Conservation (phyloP, 1,140 invertebrate species). For the Drosophila insularis region DNA sequence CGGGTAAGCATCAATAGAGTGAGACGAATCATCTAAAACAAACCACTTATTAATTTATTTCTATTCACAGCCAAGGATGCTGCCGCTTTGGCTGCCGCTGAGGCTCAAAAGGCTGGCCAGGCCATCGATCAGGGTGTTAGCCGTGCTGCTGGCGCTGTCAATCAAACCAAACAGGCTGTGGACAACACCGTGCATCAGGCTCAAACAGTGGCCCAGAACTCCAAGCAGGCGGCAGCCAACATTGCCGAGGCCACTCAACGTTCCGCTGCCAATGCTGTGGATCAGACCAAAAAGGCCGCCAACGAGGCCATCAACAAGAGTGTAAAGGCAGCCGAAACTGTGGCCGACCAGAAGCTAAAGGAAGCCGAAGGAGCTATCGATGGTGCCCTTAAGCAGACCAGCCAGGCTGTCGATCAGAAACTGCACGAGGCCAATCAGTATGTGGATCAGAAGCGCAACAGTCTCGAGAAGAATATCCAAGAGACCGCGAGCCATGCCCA, state of each 20-base stretch:
- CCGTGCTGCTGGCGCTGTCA: conserved; percentile 65
- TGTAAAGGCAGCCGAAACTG: conserved; percentile 79
- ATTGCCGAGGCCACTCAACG: conserved; percentile 73
- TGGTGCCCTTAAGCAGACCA: conserved; percentile 75
- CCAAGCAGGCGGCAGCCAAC: conserved; percentile 77
- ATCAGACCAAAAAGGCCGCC: conserved; percentile 81
- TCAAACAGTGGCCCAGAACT: conserved; percentile 62
- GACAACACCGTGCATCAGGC: conserved; percentile 75
- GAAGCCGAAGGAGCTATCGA: conserved; percentile 77
- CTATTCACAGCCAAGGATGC: conserved; percentile 69
- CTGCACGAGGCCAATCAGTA: conserved; percentile 82
- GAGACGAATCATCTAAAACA: too few species aligned
- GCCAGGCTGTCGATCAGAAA: conserved; percentile 81
- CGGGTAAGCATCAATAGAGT: conserved; percentile 65
- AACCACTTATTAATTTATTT: background rate
- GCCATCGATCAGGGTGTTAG: conserved; percentile 69
- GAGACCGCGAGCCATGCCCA: conserved; percentile 70
- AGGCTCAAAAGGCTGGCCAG: conserved; percentile 78
- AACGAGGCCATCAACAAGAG: conserved; percentile 82
- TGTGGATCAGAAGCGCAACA: conserved; percentile 80
- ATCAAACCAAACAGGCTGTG: conserved; percentile 71
- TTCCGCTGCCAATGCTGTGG: conserved; percentile 77
- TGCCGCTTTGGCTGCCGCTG: conserved; percentile 69
- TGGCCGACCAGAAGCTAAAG: conserved; percentile 79
- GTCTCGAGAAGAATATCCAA: conserved; percentile 76